Evolutionary conservation across 2,797 vertebrate genomes (phyloP).

Genomic region (Halcyon badia): DNA sequence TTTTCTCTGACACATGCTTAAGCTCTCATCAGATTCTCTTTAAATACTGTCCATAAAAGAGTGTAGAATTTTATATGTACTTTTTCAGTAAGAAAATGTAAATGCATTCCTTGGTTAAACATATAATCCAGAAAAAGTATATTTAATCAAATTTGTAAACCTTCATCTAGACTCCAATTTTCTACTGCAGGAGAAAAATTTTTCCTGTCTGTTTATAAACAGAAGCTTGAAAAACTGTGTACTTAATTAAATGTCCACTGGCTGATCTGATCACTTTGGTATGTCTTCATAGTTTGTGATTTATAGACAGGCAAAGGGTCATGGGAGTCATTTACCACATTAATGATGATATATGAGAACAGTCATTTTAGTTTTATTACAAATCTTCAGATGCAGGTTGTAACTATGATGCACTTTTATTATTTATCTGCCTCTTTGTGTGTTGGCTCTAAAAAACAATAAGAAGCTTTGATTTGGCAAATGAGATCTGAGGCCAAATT

Average conservation of each 20-base stretch:
- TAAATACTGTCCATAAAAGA: background rate
- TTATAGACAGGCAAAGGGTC: conserved; percentile 71
- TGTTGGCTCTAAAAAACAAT: background rate
- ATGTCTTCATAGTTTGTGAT: conserved; percentile 71
- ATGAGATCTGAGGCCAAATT: background rate
- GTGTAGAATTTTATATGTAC: background rate
- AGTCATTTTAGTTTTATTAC: conserved; percentile 61
- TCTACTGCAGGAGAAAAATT: conserved; percentile 31
- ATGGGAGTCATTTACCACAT: conserved; percentile 53
- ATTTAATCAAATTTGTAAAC: conserved; percentile 48
- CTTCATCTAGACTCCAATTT: conserved; percentile 30
- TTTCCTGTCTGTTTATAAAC: conserved; percentile 65
- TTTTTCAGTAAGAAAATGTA: conserved; percentile 9
- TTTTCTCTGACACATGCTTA: background rate
- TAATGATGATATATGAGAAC: conserved; percentile 22
- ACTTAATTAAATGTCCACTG: conserved; percentile 67
- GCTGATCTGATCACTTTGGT: conserved; percentile 44
- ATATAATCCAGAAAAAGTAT: background rate
- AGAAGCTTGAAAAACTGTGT: conserved; percentile 48
- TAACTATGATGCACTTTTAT: conserved; percentile 18
- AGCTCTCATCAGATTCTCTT: background rate
- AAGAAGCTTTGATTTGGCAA: background rate
- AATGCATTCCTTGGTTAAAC: background rate
- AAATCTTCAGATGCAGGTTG: conserved; percentile 7
- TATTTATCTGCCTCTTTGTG: background rate